phyloP scores from a whole-genome alignment of 2,888 invertebrate species.

The Cephalotes varians region DNA sequence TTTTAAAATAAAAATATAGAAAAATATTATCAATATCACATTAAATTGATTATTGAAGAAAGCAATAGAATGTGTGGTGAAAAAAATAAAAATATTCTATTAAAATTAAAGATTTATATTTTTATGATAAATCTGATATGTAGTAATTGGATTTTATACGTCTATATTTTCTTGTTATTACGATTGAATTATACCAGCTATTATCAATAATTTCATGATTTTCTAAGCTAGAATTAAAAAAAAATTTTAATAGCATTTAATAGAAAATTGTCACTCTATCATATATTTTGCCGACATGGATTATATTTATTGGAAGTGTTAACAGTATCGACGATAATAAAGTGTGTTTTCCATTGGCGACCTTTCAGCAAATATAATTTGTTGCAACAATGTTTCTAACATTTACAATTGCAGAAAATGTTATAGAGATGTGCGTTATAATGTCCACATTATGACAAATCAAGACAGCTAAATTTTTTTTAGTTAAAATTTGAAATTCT shows the following conservation, averaged over 20 bases:
- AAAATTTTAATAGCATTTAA: neutral
- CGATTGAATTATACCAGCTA: neutral
- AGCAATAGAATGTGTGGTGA: neutral
- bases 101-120: neutral
- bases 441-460: no score
- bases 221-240: neutral
- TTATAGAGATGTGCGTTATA: no score
- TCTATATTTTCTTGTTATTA: neutral
- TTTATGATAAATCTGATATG: neutral
- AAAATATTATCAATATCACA: neutral
- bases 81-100: neutral
- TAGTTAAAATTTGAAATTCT: no score
- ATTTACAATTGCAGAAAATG: no score
- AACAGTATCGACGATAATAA: no score
- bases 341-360: no score
- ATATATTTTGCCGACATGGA: no score
- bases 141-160: neutral
- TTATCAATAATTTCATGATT: neutral
- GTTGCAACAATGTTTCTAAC: no score
- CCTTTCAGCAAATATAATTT: no score
- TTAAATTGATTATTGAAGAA: neutral
- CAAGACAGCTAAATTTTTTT: no score
- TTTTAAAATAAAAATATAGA: neutral
- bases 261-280: neutral
- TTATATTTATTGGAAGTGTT: no score